Base-by-base conservation (phyloP, 1,140 invertebrate genomes). In the Atta colombica region DNA sequence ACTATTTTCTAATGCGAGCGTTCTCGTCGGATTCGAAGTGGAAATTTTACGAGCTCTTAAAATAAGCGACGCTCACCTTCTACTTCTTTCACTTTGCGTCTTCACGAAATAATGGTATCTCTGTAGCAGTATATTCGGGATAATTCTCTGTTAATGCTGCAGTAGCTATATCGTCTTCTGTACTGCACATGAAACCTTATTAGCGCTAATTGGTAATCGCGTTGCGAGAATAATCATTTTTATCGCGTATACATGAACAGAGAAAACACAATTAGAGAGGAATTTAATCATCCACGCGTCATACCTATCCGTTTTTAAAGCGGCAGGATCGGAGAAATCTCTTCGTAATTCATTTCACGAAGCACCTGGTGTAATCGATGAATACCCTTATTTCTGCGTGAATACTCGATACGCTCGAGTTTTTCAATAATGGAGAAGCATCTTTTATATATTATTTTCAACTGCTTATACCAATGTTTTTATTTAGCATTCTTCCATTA, bases 401-500 rank as follows among this genome's bases (percentile, higher is more conserved):
- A 71, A 45, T 45, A 31, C 78, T 58, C 35, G 25, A 39, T 18
- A 16, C 45, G 68, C 6, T 71, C 45, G 35, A 21, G 14, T 45
- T 58, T 69, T 71, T 31, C 78, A 80, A n/a, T 25, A 39, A 2
- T 5, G 14, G 5, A 5, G 3, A 55, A 6, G 21, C 14, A 35
- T 45, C 12, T 49, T 71, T 14, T 45, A 45, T 58, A 69, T 58
- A 60, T 60, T 14, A 51, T 45, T 35, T 14, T 14, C 63, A 10
- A 39, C 51, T 81, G 66, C 35, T 81, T 71, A 69, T 58, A 28
- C 31, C 53, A 28, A 28, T 60, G 78, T 81, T 81, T 81, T 71
- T 51, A 45, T 45, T 45, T 80, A 25, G 2, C 45, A 2, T 39
- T 18, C 25, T 16, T n/a, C 21, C 21, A 45, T 77, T 78, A 60